Percentiles rank a stretch among this genome's conserved stretches.
Conservation (phyloP, 2,113 vertebrate species). For the Ginglymostoma cirratum region DNA sequence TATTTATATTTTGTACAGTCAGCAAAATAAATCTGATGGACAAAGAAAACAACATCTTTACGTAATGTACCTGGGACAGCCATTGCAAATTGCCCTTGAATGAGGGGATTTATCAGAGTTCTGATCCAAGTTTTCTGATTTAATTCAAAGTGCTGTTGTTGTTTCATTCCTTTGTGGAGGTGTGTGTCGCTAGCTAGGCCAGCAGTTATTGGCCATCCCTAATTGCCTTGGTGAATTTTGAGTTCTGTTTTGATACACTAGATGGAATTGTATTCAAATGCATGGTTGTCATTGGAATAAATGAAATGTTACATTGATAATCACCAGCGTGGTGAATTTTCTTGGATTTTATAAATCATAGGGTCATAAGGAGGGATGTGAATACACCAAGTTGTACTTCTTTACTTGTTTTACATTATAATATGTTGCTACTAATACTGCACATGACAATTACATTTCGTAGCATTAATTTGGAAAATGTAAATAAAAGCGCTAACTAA, state of each 20-base stretch:
- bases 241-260: background rate
- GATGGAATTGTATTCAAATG: background rate
- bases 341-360: background rate
- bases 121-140: background rate
- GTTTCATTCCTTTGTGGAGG: too few species aligned
- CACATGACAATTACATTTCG: background rate
- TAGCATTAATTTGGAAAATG: background rate
- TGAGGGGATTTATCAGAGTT: background rate
- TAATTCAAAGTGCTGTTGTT: background rate
- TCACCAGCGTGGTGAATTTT: background rate
- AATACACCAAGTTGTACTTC: background rate
- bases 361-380: background rate
- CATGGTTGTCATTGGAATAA: background rate
- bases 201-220: too few species aligned
- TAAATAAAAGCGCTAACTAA: background rate
- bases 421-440: background rate
- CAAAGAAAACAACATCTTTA: background rate
- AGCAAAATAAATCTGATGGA: background rate
- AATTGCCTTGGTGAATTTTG: background rate
- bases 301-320: background rate
- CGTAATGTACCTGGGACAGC: background rate
- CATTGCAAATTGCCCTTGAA: background rate
- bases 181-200: too few species aligned
- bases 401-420: background rate
- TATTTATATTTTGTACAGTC: background rate